Base-by-base conservation (phyloP, 2,888 invertebrate species). In the Halictus ligatus region DNA sequence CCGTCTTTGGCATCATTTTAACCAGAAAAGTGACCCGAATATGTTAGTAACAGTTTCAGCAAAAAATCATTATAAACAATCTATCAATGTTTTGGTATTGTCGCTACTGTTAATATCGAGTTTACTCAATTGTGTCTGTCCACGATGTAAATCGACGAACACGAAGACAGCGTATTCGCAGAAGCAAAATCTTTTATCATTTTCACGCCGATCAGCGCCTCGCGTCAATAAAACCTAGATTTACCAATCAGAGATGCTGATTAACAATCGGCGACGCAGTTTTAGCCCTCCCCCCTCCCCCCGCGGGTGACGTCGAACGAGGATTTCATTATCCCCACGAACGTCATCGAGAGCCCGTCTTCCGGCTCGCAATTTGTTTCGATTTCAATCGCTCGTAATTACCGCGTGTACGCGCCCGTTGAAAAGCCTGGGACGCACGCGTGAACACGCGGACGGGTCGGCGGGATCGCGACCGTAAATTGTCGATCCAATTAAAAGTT, bases 401-500 rank as follows among this genome's bases (percentile, higher is more conserved):
- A 60, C 60, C 46, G 77, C 81, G 10, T 35, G 29, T 25, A n/a
- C 29, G 69, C 21, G 21, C 40, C 21, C 69, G 40, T n/a, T 40
- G 72, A 64, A 64, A 67, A 48, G 75, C 67, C 77, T 40, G 40
- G 50, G 67, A 67, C 46, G 43, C 69, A 67, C 46, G 43, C 69
- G 69, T 58, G 58, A 67, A 67, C 58, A 60, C 58, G 58, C 12
- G n/a, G 58, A 6, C 58, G 67, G 40, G 21, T 21, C 54, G 21
- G 21, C 21, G 8, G 25, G 50, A 35, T 13, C 54, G 50, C 29
- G 25, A 29, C 71, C 46, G 75, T 84, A 67, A 79, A 84, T 75
- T 64, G 64, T 54, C 83, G 25, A 72, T 46, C 83, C 83, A 84
- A 84, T 84, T 84, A 84, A 84, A 84, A 84, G 75, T 84, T 84